Conservation (phyloP, 2,113 vertebrate genomes). For the Hippotragus niger region DNA sequence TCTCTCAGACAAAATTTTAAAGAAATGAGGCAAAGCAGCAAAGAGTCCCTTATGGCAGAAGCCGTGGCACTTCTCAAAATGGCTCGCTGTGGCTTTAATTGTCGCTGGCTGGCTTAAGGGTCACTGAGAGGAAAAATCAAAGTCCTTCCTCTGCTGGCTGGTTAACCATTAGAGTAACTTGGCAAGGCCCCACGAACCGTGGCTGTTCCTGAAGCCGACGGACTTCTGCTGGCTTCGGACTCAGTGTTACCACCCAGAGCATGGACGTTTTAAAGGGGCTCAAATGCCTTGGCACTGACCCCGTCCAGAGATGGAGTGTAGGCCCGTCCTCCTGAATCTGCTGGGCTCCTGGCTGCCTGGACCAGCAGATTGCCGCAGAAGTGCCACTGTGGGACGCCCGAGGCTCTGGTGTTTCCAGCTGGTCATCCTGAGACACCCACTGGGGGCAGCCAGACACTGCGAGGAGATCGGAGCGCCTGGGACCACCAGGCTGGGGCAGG, state of each 20-base stretch:
- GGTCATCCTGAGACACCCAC: neutral
- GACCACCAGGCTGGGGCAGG: fast-evolving
- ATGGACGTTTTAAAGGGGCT: neutral
- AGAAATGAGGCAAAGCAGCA: neutral
- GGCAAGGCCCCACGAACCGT: neutral
- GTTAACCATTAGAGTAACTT: neutral
- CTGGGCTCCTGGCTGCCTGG: neutral
- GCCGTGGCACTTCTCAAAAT: neutral
- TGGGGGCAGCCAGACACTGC: neutral
- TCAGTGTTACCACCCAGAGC: neutral
- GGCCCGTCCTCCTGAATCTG: neutral
- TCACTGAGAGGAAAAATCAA: neutral
- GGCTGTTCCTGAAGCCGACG: neutral
- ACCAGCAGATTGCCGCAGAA: neutral
- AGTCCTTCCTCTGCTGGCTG: neutral
- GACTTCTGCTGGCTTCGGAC: neutral
- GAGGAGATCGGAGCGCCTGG: neutral
- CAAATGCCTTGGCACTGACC: neutral
- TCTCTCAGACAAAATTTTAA: neutral
- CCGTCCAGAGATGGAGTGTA: neutral
- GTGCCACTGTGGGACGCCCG: neutral
- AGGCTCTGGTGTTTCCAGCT: neutral
- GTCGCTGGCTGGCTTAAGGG: neutral
- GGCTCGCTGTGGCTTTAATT: neutral
- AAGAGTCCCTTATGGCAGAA: neutral